Conservation (phyloP, 30 jellyfish, hydroid and myxozoan species). For the Rhopilema esculentum region DNA sequence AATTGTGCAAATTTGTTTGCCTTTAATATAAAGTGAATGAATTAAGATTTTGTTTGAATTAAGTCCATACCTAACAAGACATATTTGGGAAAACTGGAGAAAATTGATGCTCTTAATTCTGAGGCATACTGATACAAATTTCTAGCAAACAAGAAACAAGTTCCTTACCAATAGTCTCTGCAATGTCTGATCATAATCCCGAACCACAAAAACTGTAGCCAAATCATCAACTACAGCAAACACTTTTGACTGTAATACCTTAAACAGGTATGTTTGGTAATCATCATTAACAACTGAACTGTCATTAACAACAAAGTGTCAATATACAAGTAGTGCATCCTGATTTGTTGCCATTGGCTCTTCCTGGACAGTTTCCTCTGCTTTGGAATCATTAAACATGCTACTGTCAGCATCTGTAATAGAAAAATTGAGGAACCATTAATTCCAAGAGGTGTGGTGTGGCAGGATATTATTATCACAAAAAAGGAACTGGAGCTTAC, state of each 20-base stretch:
- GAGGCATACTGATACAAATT: not conserved
- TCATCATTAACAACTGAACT: not conserved
- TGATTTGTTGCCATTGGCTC: not conserved
- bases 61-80: not conserved
- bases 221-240: not conserved
- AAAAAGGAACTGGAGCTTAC: not conserved
- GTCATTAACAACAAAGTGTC: not conserved
- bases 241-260: not conserved
- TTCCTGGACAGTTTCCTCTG: not conserved
- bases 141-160: not conserved
- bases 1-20: constrained; percentile 3
- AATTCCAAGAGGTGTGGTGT: not conserved
- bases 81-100: not conserved
- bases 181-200: not conserved
- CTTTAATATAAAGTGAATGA: not conserved
- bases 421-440: not conserved
- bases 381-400: not conserved
- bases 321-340: not conserved
- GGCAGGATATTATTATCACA: not conserved
- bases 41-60: not conserved
- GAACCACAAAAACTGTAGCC: not conserved
- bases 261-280: not conserved
- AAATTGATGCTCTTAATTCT: not conserved
- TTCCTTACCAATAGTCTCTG: not conserved
- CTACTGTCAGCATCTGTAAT: not conserved